Base-by-base conservation (phyloP, 2,888 invertebrate genomes). In the Netelia virgata region DNA sequence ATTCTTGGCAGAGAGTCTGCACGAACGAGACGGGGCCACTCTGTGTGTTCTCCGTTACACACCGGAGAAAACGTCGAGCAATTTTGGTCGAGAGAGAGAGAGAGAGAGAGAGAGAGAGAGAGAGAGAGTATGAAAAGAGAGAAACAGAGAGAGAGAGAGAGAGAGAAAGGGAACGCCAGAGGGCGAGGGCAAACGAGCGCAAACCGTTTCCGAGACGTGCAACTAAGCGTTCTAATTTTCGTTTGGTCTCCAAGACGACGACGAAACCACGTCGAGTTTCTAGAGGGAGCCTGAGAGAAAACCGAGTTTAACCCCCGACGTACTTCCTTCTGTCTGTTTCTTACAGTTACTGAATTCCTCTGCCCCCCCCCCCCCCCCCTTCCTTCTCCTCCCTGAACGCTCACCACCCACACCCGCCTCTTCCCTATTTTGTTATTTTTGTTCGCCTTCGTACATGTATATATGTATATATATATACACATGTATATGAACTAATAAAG, bases 141-240 rank as follows among this genome's bases (percentile, higher is more conserved):
- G 64, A 55, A 23, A 28, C 55, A 55, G 64, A 57, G n/a, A 57
- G 36, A 36, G 36, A 70, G 47, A 50, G 3, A 10, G 64, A 55
- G 43, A 28, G 64, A 55, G 64, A 57, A 68, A 43, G 77, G 68
- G 43, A 77, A 64, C 80, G 80, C 80, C 84, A 63, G 76, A 76
- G 83, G 79, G 82, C 76, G 76, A 85, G 77, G 80, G 78, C 85
- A 85, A 81, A 83, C 82, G 83, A 87, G 84, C 78, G 75, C 82
- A 82, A 82, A 82, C 84, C 82, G 75, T 82, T 85, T 85, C 82
- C 75, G 79, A 75, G 79, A 82, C 78, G 84, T 85, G 82, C 78
- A 85, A 85, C 84, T 85, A 85, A 85, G 84, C 84, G 84, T 82
- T 87, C 84, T 87, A 87, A 87, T 87, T 87, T 84, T 79, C 84